Conservation (phyloP, 1,140 invertebrate genomes). For the Drosophila pectinifera region DNA sequence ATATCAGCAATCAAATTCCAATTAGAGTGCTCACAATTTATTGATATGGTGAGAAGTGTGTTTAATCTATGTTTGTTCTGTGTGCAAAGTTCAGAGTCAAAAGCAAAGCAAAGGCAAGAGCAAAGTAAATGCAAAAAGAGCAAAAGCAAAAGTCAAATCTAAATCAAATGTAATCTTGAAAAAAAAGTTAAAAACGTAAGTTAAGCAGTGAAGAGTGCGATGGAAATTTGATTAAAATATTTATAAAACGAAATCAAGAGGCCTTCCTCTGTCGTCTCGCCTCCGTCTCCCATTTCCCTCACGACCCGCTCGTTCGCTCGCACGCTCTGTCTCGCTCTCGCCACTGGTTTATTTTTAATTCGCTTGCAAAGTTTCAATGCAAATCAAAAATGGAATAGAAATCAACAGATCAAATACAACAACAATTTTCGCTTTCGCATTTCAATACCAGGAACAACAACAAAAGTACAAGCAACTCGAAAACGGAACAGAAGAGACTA, state of each 20-base stretch:
- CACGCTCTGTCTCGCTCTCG: conserved; percentile 13
- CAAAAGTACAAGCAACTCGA: conserved; percentile 25
- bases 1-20: conserved; percentile 40
- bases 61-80: conserved; percentile 57
- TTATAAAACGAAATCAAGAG: conserved; percentile 34
- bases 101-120: conserved; percentile 42
- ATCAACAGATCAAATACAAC: conserved; percentile 66
- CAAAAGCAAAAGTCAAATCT: conserved; percentile 36
- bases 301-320: conserved; percentile 27
- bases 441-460: conserved; percentile 39
- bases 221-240: conserved; percentile 30
- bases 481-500: conserved; percentile 53
- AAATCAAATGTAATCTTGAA: conserved; percentile 54
- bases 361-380: conserved; percentile 59
- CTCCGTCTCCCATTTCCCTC: conserved; percentile 1
- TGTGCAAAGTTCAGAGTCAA: conserved; percentile 59
- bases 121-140: conserved; percentile 42
- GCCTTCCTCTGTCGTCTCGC: conserved; percentile 10
- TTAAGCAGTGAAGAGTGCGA: conserved; percentile 36
- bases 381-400: conserved; percentile 63
- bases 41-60: conserved; percentile 43
- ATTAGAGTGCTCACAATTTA: conserved; percentile 36
- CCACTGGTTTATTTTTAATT: conserved; percentile 28
- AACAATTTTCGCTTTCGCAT: conserved; percentile 69
- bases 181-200: conserved; percentile 48